Evolutionary conservation across 1,140 invertebrate species (phyloP).

Genomic region (Tetraneura akinire): DNA sequence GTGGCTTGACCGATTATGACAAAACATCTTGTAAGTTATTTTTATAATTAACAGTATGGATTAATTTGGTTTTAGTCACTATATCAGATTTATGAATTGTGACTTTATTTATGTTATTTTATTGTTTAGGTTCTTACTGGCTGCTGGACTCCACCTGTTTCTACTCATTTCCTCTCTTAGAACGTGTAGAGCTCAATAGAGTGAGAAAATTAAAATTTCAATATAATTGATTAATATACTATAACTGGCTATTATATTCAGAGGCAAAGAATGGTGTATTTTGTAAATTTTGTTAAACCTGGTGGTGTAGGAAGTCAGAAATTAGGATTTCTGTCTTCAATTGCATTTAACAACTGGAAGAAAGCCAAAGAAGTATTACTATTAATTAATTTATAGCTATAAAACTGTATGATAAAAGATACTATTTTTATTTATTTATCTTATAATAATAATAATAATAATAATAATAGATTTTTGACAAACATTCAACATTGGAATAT

Average conservation of each 20-base stretch:
- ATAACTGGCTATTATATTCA: neutral
- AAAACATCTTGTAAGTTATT: too few relatives aligned
- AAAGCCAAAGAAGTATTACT: constrained; percentile 14
- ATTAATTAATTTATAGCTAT: neutral
- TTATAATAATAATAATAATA: too few relatives aligned
- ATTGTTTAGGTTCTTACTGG: neutral
- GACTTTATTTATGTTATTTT: too few relatives aligned
- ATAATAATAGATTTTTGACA: neutral
- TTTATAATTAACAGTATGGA: too few relatives aligned
- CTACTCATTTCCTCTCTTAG: neutral
- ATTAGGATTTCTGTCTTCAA: neutral
- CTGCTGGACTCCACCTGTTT: neutral
- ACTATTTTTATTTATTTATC: neutral
- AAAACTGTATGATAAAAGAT: neutral
- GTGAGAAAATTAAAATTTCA: neutral
- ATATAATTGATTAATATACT: too few relatives aligned
- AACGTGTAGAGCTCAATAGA: neutral
- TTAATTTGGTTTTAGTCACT: too few relatives aligned
- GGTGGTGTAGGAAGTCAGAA: constrained; percentile 12
- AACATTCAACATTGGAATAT: neutral
- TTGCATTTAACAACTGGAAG: constrained; percentile 18
- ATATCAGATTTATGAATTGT: too few relatives aligned
- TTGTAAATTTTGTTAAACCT: neutral
- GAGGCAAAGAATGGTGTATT: neutral
- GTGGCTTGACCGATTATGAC: too few relatives aligned